Evolutionary conservation across 1,140 invertebrate species (phyloP), one percentile per base, ranked within the genome.

Genomic region (Drosophila mojavensis): DNA sequence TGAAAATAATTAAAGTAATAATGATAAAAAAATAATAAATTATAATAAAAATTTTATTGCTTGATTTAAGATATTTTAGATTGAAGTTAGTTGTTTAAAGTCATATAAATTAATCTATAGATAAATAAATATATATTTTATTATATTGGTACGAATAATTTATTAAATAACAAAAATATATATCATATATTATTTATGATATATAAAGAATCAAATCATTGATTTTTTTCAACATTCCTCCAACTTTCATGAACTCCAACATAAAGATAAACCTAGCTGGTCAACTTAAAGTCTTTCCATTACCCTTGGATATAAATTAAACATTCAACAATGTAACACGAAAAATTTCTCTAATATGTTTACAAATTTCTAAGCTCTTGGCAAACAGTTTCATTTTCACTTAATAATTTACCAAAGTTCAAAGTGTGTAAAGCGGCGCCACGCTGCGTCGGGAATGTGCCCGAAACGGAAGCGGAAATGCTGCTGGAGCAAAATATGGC

Each of bases 401-500:
- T 30, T 17, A 9, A 59, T 59, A 59, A 47, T 15, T 26, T 47
- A 30, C 41, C 2, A 3, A 11, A 59, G 10, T 59, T 45, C 9
- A 11, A 64, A 33, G 26, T 43, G 24, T 30, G 24, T 2, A 26
- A 51, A 53, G n/a, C 3, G 58, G 39, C 58, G 39, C 28, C 48
- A 17, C 9, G 50, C 28, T 15, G 48, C 6, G 39, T 11, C 33
- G 33, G 30, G 36, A 15, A 51, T 51, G 48, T 20, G 28, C 33
- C 15, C 20, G 39, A 54, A 48, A 17, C 66, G 50, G 47, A 72
- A 66, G 33, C 51, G 67, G 73, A 75, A 75, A 65, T 71, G 73
- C 68, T 47, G 53, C 48, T 47, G 26, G 47, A 26, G 45, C 28
- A 24, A 62, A 79, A 58, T 61, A 69, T 71, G 75, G 55, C 13